phyloP scores from a whole-genome alignment of 2,888 invertebrate genomes.

The Invenusta paracnida region DNA sequence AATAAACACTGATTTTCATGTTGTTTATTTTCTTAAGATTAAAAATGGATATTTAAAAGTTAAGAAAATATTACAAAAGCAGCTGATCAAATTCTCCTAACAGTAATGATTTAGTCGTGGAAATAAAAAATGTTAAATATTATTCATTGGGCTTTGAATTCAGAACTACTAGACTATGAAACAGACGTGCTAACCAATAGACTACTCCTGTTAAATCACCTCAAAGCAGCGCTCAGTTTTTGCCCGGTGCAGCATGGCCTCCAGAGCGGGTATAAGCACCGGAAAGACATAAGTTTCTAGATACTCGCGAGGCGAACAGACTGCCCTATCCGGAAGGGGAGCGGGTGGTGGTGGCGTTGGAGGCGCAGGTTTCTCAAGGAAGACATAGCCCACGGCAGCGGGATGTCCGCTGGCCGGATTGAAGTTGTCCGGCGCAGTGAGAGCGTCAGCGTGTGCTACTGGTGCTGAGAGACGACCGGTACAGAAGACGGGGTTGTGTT shows the following conservation, averaged over 20 bases:
- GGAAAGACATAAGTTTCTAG: slow-evolving; percentile 59
- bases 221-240: slow-evolving; percentile 59
- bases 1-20: too few relatives aligned
- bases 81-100: too few relatives aligned
- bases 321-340: slow-evolving; percentile 50
- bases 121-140: too few relatives aligned
- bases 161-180: too few relatives aligned
- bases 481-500: slow-evolving; percentile 54
- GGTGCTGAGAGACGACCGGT: slow-evolving; percentile 54
- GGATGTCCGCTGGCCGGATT: slow-evolving; percentile 55
- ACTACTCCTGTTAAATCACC: too few relatives aligned
- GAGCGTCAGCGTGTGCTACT: slow-evolving; percentile 42
- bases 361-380: slow-evolving; percentile 53
- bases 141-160: too few relatives aligned
- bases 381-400: slow-evolving; percentile 54
- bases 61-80: too few relatives aligned
- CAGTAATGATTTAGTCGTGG: too few relatives aligned
- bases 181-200: too few relatives aligned
- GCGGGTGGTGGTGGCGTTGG: slow-evolving; percentile 49
- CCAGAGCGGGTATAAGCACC: slow-evolving; percentile 56
- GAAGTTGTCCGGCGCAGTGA: slow-evolving; percentile 51
- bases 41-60: too few relatives aligned
- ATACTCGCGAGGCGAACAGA: slow-evolving; percentile 53
- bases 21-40: too few relatives aligned
- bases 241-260: slow-evolving; percentile 57